Evolutionary conservation across 2,113 vertebrate species (phyloP).

Genomic region (Illadopsis cleaveri): DNA sequence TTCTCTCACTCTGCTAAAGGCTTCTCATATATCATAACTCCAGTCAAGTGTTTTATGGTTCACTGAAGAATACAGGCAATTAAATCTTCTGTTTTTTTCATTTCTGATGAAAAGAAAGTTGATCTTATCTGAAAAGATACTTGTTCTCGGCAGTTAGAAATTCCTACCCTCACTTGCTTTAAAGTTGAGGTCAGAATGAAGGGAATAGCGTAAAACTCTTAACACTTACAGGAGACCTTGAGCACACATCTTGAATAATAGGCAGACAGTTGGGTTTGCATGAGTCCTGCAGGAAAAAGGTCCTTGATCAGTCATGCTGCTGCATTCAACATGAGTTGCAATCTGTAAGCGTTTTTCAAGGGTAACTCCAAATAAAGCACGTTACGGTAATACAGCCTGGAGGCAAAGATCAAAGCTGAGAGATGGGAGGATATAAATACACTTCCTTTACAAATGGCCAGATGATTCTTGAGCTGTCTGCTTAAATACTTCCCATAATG

Average conservation of each 20-base stretch:
- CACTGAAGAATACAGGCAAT: neutral
- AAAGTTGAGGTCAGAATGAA: conserved; percentile 10
- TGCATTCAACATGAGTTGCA: conserved; percentile 43
- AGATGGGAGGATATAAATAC: conserved; percentile 52
- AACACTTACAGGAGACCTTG: conserved; percentile 30
- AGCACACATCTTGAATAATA: conserved; percentile 31
- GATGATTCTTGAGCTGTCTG: conserved; percentile 37
- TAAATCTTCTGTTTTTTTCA: neutral
- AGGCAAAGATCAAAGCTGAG: conserved; percentile 47
- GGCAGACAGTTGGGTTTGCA: neutral
- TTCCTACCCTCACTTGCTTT: neutral
- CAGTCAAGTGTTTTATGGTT: neutral
- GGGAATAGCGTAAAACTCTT: neutral
- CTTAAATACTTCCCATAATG: conserved; percentile 52
- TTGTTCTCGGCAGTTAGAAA: neutral
- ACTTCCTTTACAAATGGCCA: conserved; percentile 37
- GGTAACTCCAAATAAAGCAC: conserved; percentile 58
- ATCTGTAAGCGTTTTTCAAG: conserved; percentile 70
- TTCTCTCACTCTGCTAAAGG: neutral
- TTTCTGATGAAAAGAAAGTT: neutral
- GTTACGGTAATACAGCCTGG: conserved; percentile 33
- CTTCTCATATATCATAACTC: neutral
- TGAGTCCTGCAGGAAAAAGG: conserved; percentile 23
- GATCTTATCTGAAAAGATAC: neutral
- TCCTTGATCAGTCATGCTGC: conserved; percentile 47